Conservation (phyloP, 2,797 vertebrate species). For the Notolepis coatsorum region DNA sequence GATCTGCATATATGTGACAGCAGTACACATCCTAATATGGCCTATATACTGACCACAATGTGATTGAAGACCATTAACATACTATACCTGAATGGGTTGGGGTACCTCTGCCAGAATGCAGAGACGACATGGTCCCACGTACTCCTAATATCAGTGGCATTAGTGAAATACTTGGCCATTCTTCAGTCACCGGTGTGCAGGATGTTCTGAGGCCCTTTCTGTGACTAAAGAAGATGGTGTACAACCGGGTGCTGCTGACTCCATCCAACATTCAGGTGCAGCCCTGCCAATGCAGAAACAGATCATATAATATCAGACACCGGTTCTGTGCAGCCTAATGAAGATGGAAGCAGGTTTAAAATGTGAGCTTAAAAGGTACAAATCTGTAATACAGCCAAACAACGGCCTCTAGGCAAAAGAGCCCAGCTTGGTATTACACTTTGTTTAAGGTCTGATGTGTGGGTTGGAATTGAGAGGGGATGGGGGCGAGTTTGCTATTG, state of each 20-base stretch:
- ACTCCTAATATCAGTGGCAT: constrained; percentile 70
- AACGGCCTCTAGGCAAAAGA: too few species aligned
- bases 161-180: constrained; percentile 83
- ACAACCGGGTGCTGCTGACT: constrained; percentile 52
- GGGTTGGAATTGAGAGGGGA: too few species aligned
- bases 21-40: not conserved
- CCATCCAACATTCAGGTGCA: constrained; percentile 65
- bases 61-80: not conserved
- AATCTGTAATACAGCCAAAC: too few species aligned
- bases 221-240: constrained; percentile 29
- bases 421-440: too few species aligned
- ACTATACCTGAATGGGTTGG: constrained; percentile 83
- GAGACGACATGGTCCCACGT: constrained; percentile 82
- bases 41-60: not conserved
- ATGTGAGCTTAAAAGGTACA: too few species aligned
- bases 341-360: too few species aligned
- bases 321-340: too few species aligned
- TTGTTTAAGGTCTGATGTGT: too few species aligned
- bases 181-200: constrained; percentile 34
- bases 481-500: too few species aligned
- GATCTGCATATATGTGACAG: not conserved
- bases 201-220: constrained; percentile 18
- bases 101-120: constrained; percentile 85
- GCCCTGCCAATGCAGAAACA: constrained; percentile 36
- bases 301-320: too few species aligned